These are phyloP conservation scores for Alces alces DNA, from an alignment of 2,113 vertebrate genomes.

Conservation along the genomic window DNA sequence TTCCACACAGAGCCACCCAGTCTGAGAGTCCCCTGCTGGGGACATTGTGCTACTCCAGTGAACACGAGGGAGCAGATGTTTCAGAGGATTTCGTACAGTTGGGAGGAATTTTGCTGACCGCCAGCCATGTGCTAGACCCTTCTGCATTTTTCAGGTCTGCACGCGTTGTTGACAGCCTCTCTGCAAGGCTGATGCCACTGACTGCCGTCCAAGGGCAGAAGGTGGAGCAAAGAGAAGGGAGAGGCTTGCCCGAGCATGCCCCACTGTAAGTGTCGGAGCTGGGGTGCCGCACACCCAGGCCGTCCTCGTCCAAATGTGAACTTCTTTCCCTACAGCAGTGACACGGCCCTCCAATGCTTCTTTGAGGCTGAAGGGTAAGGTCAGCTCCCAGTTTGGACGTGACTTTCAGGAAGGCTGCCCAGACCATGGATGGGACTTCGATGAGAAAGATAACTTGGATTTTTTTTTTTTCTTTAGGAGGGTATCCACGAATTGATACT, in stretches of 20 bases:
- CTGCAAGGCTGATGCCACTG: neutral
- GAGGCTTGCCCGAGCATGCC: too few species aligned
- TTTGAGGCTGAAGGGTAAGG: neutral
- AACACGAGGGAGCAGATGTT: neutral
- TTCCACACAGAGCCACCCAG: neutral
- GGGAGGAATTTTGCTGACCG: neutral
- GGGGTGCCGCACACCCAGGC: neutral
- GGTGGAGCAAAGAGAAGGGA: neutral
- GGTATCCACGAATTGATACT: neutral
- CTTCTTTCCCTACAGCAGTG: neutral
- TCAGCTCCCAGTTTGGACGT: neutral
- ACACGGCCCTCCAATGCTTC: neutral
- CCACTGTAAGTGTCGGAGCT: neutral
- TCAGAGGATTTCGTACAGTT: neutral
- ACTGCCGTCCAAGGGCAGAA: neutral
- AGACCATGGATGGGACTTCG: neutral
- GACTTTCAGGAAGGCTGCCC: neutral
- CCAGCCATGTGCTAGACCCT: neutral
- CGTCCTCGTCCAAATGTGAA: neutral
- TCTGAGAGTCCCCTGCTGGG: neutral
- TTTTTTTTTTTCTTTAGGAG: neutral
- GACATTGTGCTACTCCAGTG: neutral
- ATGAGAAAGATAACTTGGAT: neutral
- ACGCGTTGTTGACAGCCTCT: neutral
- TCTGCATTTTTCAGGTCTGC: neutral